Conservation (phyloP, 2,888 invertebrate species). For the Halictus quadricinctus region DNA sequence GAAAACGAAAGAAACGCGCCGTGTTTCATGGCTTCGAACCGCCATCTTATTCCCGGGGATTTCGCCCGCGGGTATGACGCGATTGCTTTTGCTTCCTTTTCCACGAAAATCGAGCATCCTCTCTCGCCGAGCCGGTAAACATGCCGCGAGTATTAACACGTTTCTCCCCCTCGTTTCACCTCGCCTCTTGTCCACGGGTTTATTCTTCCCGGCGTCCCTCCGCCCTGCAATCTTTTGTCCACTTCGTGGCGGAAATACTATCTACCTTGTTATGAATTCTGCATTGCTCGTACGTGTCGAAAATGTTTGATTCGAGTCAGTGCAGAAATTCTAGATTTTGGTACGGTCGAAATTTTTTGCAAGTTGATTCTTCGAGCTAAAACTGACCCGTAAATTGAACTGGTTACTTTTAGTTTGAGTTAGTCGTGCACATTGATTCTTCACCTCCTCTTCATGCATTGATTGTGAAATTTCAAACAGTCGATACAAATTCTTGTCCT, state of each 20-base stretch:
- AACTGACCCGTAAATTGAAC: background rate
- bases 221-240: background rate
- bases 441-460: too few relatives aligned
- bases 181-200: background rate
- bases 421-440: background rate
- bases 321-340: background rate
- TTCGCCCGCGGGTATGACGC: background rate
- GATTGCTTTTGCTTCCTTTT: slow-evolving; percentile 6
- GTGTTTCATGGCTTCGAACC: background rate
- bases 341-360: background rate
- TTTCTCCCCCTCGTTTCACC: background rate
- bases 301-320: background rate
- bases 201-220: background rate
- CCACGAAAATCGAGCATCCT: background rate
- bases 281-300: background rate
- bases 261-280: background rate
- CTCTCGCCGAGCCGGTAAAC: background rate
- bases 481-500: too few relatives aligned
- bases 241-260: background rate
- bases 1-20: slow-evolving; percentile 1
- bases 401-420: background rate
- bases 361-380: background rate
- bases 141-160: slow-evolving; percentile 18
- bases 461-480: too few relatives aligned
- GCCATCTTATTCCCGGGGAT: slow-evolving; percentile 9